phyloP scores from a whole-genome alignment of 2,888 invertebrate species.

The Junonia oenone region DNA sequence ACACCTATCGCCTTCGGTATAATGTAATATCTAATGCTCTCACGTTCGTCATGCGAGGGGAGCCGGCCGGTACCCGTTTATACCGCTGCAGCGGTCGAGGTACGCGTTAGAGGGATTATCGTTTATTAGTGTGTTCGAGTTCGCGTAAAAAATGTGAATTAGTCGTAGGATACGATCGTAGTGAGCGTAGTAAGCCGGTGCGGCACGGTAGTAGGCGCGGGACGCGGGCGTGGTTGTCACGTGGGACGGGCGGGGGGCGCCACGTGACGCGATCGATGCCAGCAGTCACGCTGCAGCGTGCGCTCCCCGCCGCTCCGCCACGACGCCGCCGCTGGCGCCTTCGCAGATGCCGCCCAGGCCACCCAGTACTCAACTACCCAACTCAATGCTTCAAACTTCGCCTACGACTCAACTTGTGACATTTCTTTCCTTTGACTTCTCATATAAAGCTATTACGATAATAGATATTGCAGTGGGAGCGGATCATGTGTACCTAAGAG shows the following conservation, averaged over 20 bases:
- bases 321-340: background rate
- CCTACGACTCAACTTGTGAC: constrained; percentile 16
- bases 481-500: no score
- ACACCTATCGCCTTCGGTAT: constrained; percentile 7
- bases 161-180: constrained; percentile 13
- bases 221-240: constrained; percentile 10
- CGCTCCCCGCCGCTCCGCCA: constrained; percentile 9
- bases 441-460: background rate
- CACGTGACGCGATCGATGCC: constrained; percentile 33
- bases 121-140: background rate
- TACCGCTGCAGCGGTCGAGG: background rate
- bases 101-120: background rate
- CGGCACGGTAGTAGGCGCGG: constrained; percentile 10
- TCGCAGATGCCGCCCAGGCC: background rate
- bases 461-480: background rate
- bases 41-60: constrained; percentile 23
- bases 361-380: constrained; percentile 3
- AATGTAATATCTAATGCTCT: constrained; percentile 23
- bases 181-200: constrained; percentile 21
- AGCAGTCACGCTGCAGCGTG: constrained; percentile 25
- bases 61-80: background rate
- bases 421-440: background rate
- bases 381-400: constrained; percentile 14
- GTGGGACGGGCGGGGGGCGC: constrained; percentile 15
- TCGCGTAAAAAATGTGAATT: constrained; percentile 18